A percentile compares a stretch with the other conserved stretches of the same genome.
Evolutionary conservation across 2,888 invertebrate species (phyloP).

Genomic region (Athalia cordata): DNA sequence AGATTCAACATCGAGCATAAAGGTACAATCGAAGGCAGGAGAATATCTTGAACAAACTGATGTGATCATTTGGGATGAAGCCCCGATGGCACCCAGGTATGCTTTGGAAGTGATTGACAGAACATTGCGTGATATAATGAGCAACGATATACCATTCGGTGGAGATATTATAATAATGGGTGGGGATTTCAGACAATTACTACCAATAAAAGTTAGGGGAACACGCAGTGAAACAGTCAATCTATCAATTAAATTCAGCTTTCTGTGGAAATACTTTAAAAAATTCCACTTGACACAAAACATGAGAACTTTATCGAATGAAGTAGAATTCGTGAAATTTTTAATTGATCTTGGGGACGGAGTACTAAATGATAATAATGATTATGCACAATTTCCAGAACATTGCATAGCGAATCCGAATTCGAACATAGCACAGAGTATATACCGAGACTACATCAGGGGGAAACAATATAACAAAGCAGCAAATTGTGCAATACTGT

Average conservation of each 20-base stretch:
- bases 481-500: conserved; percentile 16
- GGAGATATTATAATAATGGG: no score
- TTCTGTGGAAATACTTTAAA: conserved; percentile 18
- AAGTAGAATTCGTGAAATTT: conserved; percentile 41
- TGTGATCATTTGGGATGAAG: conserved; percentile 43
- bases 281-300: conserved; percentile 37
- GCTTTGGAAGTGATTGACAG: no score
- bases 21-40: no score
- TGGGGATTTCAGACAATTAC: no score
- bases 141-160: no score
- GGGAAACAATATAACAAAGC: conserved; percentile 45
- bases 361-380: conserved; percentile 29
- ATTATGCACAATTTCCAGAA: conserved; percentile 46
- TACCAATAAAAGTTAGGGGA: neutral
- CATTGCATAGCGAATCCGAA: conserved; percentile 44
- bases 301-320: conserved; percentile 32
- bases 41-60: no score
- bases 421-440: conserved; percentile 49
- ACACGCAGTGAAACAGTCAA: conserved; percentile 18
- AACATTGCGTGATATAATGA: no score
- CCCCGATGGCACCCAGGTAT: no score
- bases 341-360: conserved; percentile 31
- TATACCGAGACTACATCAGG: conserved; percentile 48
- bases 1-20: no score
- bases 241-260: conserved; percentile 34